Conservation (phyloP, 1,140 invertebrate genomes). For the Anoplolepis gracilipes region DNA sequence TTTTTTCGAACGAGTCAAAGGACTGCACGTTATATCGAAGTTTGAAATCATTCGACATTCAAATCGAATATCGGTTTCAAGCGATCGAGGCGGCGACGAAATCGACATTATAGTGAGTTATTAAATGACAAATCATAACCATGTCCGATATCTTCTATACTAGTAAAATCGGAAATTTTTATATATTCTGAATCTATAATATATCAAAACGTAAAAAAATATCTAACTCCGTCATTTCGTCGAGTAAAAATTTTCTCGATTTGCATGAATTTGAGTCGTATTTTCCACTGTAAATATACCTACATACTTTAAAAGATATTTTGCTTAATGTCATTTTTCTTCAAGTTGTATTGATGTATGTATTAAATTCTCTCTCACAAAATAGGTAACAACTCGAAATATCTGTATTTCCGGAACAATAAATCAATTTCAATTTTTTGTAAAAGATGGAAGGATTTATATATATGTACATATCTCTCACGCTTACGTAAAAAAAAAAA, state of each 20-base stretch:
- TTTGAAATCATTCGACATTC: conserved; percentile 37
- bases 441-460: background rate
- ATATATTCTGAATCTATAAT: conserved; percentile 27
- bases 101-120: conserved; percentile 28
- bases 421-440: background rate
- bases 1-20: conserved; percentile 30
- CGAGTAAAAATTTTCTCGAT: conserved; percentile 16
- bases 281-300: background rate
- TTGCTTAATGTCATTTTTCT: background rate
- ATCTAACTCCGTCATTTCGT: background rate
- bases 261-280: background rate
- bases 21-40: background rate
- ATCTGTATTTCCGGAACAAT: background rate
- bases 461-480: background rate
- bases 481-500: background rate
- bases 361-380: background rate
- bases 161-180: conserved; percentile 34
- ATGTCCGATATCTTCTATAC: conserved; percentile 11
- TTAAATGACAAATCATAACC: conserved; percentile 49
- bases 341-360: background rate
- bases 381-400: background rate
- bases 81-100: conserved; percentile 5
- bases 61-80: conserved; percentile 32
- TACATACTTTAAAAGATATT: background rate
- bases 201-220: conserved; percentile 27